These are phyloP conservation scores for Hypomecis punctinalis DNA, from an alignment of 2,888 invertebrate species.

Conservation along the genomic window DNA sequence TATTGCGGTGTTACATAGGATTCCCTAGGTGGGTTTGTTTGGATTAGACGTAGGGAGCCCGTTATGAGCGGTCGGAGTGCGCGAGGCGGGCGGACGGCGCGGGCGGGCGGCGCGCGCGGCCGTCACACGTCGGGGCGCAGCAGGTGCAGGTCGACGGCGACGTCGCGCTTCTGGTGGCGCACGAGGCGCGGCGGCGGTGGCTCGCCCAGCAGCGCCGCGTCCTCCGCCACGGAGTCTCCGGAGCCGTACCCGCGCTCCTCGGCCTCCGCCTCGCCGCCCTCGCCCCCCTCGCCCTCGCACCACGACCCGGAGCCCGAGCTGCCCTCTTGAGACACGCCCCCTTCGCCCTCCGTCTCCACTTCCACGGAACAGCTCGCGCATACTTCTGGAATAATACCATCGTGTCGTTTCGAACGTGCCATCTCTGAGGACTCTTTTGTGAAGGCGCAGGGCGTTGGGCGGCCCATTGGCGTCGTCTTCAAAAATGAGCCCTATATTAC, in stretches of 20 bases:
- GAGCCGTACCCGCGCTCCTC: slow-evolving; percentile 83
- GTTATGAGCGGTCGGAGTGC: no score
- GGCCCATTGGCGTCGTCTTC: no score
- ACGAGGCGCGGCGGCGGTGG: slow-evolving; percentile 61
- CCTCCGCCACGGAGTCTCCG: slow-evolving; percentile 81
- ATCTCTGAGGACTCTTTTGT: no score
- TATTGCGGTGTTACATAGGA: no score
- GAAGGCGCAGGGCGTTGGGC: no score
- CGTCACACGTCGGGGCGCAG: slow-evolving; percentile 76
- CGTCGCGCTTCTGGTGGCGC: slow-evolving; percentile 73
- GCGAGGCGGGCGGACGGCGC: neutral
- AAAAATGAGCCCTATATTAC: no score
- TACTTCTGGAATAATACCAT: slow-evolving; percentile 67
- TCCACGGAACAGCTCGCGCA: slow-evolving; percentile 79
- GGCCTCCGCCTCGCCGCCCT: slow-evolving; percentile 60
- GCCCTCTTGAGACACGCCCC: slow-evolving; percentile 69
- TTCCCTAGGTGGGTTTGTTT: no score
- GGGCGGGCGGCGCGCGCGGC: slow-evolving; percentile 15
- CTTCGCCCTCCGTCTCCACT: slow-evolving; percentile 76
- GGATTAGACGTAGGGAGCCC: no score
- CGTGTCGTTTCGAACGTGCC: neutral
- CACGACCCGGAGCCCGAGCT: slow-evolving; percentile 79
- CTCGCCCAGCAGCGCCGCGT: slow-evolving; percentile 75
- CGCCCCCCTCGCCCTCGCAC: slow-evolving; percentile 83
- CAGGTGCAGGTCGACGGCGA: slow-evolving; percentile 79